Conservation (phyloP, 1,140 invertebrate species). For the Belonocnema kinseyi region DNA sequence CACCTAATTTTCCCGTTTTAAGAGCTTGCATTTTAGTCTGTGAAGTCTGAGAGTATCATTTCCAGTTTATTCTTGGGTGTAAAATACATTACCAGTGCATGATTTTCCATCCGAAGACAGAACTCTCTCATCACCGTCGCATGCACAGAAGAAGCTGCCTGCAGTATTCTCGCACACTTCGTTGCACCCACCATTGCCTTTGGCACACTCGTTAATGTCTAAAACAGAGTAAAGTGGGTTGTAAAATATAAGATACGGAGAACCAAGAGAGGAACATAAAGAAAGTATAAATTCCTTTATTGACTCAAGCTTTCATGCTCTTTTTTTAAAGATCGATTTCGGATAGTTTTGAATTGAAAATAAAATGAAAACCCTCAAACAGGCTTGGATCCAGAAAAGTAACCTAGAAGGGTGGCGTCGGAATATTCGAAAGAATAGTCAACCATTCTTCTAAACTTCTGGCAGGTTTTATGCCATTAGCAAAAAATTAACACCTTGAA, state of each 20-base stretch:
- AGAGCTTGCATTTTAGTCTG: too few relatives aligned
- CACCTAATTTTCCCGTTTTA: too few relatives aligned
- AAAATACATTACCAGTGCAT: slow-evolving; percentile 65
- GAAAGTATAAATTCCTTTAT: not conserved
- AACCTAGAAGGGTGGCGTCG: too few relatives aligned
- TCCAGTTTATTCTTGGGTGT: not conserved
- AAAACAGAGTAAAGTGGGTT: slow-evolving; percentile 38
- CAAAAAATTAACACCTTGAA: too few relatives aligned
- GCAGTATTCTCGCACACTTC: slow-evolving; percentile 82
- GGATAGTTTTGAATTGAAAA: too few relatives aligned
- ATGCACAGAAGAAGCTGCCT: slow-evolving; percentile 79
- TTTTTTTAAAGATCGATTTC: too few relatives aligned
- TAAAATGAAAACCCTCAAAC: too few relatives aligned
- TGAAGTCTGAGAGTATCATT: too few relatives aligned
- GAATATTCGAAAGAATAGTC: too few relatives aligned
- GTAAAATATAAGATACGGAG: slow-evolving; percentile 20
- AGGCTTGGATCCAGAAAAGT: too few relatives aligned
- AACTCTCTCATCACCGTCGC: slow-evolving; percentile 73
- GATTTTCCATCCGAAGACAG: slow-evolving; percentile 67
- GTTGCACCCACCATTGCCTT: slow-evolving; percentile 81
- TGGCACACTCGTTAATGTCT: slow-evolving; percentile 83
- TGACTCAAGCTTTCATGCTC: not conserved
- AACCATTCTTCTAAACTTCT: too few relatives aligned
- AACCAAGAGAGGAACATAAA: not conserved
- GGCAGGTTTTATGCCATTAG: too few relatives aligned